phyloP scores from a whole-genome alignment of 2,113 vertebrate genomes.

The Arvicanthis niloticus region DNA sequence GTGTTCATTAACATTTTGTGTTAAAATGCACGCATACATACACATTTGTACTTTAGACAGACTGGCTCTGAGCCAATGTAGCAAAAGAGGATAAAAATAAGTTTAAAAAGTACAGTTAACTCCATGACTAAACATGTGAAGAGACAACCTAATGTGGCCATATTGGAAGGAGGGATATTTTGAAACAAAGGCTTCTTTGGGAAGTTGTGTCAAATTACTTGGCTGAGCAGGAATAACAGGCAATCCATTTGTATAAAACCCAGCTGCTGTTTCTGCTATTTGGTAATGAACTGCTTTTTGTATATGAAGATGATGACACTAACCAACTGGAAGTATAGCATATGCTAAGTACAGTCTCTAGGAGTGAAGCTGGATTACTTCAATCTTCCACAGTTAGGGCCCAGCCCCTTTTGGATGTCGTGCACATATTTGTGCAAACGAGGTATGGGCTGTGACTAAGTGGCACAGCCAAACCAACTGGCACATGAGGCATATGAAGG shows the following conservation, averaged over 20 bases:
- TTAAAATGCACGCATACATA: background rate
- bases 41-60: conserved; percentile 50
- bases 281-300: conserved; percentile 78
- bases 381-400: conserved; percentile 66
- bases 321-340: conserved; percentile 73
- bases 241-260: conserved; percentile 61
- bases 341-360: conserved; percentile 61
- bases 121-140: conserved; percentile 66
- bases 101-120: conserved; percentile 64
- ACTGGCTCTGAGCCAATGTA: conserved; percentile 35
- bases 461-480: conserved; percentile 70
- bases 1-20: conserved; percentile 64
- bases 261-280: conserved; percentile 74
- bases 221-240: conserved; percentile 64
- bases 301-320: conserved; percentile 74
- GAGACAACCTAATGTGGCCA: conserved; percentile 59
- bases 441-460: conserved; percentile 69
- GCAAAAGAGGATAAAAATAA: conserved; percentile 55
- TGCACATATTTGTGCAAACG: conserved; percentile 71
- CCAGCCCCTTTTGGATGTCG: conserved; percentile 53
- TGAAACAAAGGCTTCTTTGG: conserved; percentile 72
- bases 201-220: conserved; percentile 75
- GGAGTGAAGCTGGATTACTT: conserved; percentile 70
- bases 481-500: conserved; percentile 45
- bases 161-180: conserved; percentile 67